These are phyloP conservation scores for Zelostemma sp. DNA, from an alignment of 1,140 invertebrate species.

Conservation along the genomic window DNA sequence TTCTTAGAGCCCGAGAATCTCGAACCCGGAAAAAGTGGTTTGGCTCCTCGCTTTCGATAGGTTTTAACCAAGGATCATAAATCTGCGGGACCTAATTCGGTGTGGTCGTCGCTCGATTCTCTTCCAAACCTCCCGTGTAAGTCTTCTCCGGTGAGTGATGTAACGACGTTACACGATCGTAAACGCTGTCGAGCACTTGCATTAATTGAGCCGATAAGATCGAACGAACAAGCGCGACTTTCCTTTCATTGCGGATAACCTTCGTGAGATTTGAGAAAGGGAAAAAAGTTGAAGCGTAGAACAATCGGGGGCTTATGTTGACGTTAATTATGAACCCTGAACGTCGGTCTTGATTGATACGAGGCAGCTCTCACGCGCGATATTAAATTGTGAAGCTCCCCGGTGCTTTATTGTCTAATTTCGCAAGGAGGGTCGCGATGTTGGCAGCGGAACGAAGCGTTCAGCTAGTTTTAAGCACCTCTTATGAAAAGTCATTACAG, in stretches of 20 bases:
- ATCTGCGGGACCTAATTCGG: constrained; percentile 33
- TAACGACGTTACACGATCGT: constrained; percentile 15
- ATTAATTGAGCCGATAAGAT: constrained; percentile 21
- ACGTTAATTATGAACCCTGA: constrained; percentile 22
- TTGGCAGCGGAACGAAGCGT: constrained; percentile 19
- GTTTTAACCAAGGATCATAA: constrained; percentile 24
- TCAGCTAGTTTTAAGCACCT: constrained; percentile 42
- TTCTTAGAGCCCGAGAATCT: constrained; percentile 15
- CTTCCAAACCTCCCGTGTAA: constrained; percentile 9
- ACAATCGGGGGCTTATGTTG: constrained; percentile 3
- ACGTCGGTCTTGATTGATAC: constrained; percentile 33
- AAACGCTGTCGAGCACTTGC: constrained; percentile 16
- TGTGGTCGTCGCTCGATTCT: constrained; percentile 17
- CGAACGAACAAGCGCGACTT: not conserved
- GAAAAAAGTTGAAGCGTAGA: too few species aligned
- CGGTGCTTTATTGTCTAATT: constrained; percentile 36
- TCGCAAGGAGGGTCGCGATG: constrained; percentile 29
- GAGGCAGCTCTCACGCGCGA: constrained; percentile 27
- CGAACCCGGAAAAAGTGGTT: constrained; percentile 26
- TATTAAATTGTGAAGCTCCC: constrained; percentile 37
- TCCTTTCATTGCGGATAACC: too few species aligned
- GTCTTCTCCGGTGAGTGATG: constrained; percentile 6
- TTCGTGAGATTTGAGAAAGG: too few species aligned
- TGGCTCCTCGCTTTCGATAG: constrained; percentile 11
- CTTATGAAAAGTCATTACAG: constrained; percentile 41